phyloP scores from a whole-genome alignment of 2,113 vertebrate species.

The Hiodon tergisus region DNA sequence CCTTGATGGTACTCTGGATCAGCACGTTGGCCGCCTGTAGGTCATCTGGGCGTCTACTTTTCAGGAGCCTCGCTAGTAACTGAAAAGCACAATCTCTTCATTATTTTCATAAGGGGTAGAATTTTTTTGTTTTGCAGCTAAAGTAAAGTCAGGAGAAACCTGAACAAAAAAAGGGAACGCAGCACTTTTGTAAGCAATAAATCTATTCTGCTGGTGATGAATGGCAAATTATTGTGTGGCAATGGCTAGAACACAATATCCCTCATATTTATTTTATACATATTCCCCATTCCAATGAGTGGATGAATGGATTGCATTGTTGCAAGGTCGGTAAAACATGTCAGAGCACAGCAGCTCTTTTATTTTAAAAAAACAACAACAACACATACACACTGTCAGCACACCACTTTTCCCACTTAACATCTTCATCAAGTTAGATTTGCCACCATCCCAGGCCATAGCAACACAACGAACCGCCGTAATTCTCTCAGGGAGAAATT shows the following conservation, averaged over 20 bases:
- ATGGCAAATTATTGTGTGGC: too few species aligned
- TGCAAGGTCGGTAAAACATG: too few species aligned
- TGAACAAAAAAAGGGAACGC: not conserved
- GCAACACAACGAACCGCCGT: not conserved
- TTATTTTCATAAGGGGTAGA: not conserved
- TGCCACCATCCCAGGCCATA: not conserved
- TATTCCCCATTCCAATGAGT: too few species aligned
- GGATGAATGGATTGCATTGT: too few species aligned
- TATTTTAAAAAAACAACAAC: not conserved
- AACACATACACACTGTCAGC: not conserved
- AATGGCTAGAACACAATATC: too few species aligned
- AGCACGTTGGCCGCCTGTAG: slow-evolving; percentile 81
- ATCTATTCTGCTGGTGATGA: too few species aligned
- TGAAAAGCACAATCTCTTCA: slow-evolving; percentile 38
- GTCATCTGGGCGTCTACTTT: slow-evolving; percentile 74
- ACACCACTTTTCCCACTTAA: not conserved
- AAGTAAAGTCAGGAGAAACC: too few species aligned
- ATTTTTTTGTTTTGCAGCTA: too few species aligned
- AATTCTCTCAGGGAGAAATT: not conserved
- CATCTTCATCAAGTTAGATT: not conserved
- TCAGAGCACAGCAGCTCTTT: not conserved
- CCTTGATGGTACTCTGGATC: slow-evolving; percentile 78
- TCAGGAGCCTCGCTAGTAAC: slow-evolving; percentile 75
- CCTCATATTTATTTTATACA: too few species aligned
- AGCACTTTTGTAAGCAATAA: not conserved